phyloP scores from a whole-genome alignment of 1,140 invertebrate species.

The Babylonia areolata region DNA sequence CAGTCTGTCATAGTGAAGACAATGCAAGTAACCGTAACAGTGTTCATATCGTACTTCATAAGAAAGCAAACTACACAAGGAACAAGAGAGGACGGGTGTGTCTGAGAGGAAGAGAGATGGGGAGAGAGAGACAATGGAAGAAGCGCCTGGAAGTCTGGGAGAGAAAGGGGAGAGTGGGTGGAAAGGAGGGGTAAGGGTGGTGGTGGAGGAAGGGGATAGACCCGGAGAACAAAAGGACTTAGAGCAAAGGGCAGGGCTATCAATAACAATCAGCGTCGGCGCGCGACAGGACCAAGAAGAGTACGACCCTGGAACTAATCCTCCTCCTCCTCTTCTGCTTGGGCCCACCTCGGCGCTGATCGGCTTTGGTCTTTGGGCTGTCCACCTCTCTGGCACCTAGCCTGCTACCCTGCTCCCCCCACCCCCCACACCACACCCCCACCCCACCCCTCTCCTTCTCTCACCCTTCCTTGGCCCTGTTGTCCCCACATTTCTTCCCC shows the following conservation, averaged over 20 bases:
- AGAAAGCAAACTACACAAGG: too few species aligned
- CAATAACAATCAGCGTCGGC: not conserved
- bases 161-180: not conserved
- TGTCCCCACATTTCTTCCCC: not conserved
- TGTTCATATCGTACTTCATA: too few species aligned
- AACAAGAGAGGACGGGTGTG: not conserved
- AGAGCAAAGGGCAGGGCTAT: not conserved
- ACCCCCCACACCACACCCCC: not conserved
- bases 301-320: conserved; percentile 18
- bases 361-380: not conserved
- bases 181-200: not conserved
- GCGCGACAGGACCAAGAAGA: not conserved
- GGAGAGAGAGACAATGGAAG: not conserved
- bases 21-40: too few species aligned
- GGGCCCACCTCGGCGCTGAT: not conserved
- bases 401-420: not conserved
- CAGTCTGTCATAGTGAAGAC: too few species aligned
- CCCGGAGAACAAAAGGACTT: not conserved
- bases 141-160: not conserved
- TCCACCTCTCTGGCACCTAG: not conserved
- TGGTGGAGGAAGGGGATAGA: not conserved
- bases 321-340: not conserved
- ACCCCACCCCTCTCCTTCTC: not conserved
- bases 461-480: not conserved
- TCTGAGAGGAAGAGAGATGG: not conserved